Conservation (phyloP, 1,140 invertebrate genomes). For the Formica exsecta region DNA sequence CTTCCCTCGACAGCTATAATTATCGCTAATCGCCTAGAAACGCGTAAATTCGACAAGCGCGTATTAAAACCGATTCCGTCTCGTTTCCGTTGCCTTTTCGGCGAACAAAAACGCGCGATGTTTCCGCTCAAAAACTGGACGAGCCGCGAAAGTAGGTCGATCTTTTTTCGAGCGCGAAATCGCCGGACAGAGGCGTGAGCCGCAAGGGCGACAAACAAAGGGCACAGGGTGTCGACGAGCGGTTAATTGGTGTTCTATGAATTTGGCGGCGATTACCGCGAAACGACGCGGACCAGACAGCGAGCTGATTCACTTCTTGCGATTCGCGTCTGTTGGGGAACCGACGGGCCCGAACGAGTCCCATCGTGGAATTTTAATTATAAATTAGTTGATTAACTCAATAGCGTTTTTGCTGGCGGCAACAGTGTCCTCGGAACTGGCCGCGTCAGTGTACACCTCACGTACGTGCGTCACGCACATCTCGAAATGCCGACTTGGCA, state of each 20-base stretch:
- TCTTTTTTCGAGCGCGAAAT: conserved; percentile 68
- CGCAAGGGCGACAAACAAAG: conserved; percentile 43
- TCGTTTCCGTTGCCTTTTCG: neutral
- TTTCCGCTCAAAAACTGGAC: conserved; percentile 41
- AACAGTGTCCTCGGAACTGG: conserved; percentile 80
- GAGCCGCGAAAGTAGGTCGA: conserved; percentile 76
- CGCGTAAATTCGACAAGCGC: neutral
- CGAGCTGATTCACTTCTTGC: conserved; percentile 78
- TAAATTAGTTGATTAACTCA: conserved; percentile 88
- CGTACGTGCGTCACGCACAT: conserved; percentile 68
- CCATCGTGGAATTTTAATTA: conserved; percentile 86
- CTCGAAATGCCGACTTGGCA: conserved; percentile 73
- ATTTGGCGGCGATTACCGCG: conserved; percentile 84
- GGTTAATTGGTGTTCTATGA: conserved; percentile 87
- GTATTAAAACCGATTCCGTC: conserved; percentile 17
- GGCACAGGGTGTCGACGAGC: conserved; percentile 71
- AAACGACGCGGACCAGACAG: conserved; percentile 79
- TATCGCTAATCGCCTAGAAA: conserved; percentile 6
- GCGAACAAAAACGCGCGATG: conserved; percentile 21
- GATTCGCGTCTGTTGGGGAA: conserved; percentile 61
- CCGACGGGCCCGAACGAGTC: conserved; percentile 68
- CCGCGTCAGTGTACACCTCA: conserved; percentile 56
- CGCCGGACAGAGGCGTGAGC: conserved; percentile 43
- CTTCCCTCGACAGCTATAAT: conserved; percentile 23
- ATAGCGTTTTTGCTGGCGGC: conserved; percentile 85